phyloP scores from a whole-genome alignment of 2,888 invertebrate genomes.

The Drosophila borealis region DNA sequence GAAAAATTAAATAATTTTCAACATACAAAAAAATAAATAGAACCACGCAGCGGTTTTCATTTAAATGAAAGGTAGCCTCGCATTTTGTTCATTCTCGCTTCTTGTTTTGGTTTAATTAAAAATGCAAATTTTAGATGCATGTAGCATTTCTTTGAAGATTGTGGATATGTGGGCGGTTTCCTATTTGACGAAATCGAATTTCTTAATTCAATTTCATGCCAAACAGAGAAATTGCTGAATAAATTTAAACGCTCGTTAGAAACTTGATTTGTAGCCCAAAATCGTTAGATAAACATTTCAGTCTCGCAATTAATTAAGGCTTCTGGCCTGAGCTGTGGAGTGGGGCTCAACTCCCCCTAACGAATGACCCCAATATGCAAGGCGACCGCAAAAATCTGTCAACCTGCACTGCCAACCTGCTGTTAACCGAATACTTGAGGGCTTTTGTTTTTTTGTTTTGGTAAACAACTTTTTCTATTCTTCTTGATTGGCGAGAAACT shows the following conservation, averaged over 20 bases:
- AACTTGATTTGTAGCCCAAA: constrained; percentile 27
- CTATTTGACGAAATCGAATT: constrained; percentile 39
- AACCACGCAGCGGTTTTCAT: constrained; percentile 51
- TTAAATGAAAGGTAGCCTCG: constrained; percentile 51
- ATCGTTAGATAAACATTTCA: constrained; percentile 18
- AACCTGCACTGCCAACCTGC: constrained; percentile 24
- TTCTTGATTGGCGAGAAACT: constrained; percentile 47
- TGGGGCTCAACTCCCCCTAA: constrained; percentile 61
- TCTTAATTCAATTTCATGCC: constrained; percentile 36
- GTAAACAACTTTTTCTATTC: constrained; percentile 43
- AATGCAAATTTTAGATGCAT: constrained; percentile 57
- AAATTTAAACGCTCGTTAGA: constrained; percentile 36
- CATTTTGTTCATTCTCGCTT: constrained; percentile 11
- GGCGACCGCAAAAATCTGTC: constrained; percentile 43
- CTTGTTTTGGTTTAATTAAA: constrained; percentile 49
- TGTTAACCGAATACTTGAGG: constrained; percentile 6
- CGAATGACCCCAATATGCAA: constrained; percentile 52
- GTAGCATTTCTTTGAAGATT: constrained; percentile 5
- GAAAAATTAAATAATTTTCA: constrained; percentile 20
- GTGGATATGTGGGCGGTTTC: constrained; percentile 39
- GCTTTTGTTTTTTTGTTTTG: constrained; percentile 1
- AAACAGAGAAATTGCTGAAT: constrained; percentile 36
- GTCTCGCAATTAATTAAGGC: constrained; percentile 40
- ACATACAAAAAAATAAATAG: not conserved
- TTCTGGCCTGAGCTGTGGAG: not conserved